These are phyloP conservation scores for Melopsittacus undulatus DNA, from an alignment of 2,797 vertebrate species.

Conservation along the genomic window DNA sequence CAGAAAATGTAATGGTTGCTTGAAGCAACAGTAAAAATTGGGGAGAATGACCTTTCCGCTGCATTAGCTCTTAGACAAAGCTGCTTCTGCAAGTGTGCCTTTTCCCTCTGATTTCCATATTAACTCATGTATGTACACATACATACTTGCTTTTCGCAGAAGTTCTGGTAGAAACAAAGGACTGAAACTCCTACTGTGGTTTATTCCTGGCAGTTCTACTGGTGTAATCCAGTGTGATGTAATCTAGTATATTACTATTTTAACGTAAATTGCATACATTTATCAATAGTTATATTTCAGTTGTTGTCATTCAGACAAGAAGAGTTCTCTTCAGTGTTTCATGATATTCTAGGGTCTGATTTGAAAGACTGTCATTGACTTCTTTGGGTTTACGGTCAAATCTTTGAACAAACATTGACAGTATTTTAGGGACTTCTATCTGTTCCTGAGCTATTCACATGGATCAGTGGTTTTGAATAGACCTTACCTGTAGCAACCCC, in stretches of 20 bases:
- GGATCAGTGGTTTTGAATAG: neutral
- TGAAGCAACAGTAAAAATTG: constrained; percentile 35
- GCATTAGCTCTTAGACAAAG: neutral
- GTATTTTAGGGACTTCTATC: neutral
- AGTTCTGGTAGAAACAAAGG: neutral
- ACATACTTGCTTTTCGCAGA: neutral
- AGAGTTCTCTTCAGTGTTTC: neutral
- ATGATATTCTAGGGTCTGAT: neutral
- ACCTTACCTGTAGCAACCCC: neutral
- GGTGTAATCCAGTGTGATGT: neutral
- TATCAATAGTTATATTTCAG: neutral
- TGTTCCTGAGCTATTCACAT: neutral
- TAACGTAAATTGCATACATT: neutral
- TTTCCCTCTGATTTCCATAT: constrained; percentile 27
- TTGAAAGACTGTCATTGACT: neutral
- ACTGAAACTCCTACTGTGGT: neutral
- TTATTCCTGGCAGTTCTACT: neutral
- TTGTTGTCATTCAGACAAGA: neutral
- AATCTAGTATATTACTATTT: neutral
- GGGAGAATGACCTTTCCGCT: constrained; percentile 31
- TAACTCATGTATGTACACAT: neutral
- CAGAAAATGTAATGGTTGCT: constrained; percentile 44
- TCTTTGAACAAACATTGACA: neutral
- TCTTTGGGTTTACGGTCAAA: neutral
- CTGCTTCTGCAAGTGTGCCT: neutral